A percentile compares a stretch with the other conserved stretches of the same genome.
These are phyloP conservation scores for Drosophila pandora DNA, from an alignment of 1,140 invertebrate species.

Conservation along the genomic window DNA sequence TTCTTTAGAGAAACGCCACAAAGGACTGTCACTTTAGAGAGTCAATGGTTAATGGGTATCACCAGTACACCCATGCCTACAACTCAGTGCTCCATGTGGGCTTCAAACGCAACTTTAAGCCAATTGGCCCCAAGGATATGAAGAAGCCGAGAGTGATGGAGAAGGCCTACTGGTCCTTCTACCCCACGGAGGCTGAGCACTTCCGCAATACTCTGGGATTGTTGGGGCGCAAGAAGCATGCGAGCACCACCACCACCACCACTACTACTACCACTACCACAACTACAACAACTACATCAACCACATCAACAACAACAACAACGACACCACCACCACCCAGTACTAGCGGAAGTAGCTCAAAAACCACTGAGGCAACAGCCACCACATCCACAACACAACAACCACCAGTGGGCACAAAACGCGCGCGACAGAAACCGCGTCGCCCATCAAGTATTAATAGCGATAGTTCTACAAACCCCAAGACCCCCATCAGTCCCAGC, in stretches of 20 bases:
- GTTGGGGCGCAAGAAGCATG: not conserved
- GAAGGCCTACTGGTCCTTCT: conserved; percentile 60
- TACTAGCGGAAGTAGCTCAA: conserved; percentile 38
- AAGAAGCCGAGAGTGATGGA: conserved; percentile 34
- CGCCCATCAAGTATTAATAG: conserved; percentile 78
- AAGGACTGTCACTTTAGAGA: conserved; percentile 78
- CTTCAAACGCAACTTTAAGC: conserved; percentile 65
- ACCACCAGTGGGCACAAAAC: conserved; percentile 57
- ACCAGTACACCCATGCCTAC: conserved; percentile 60
- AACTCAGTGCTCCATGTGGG: conserved; percentile 64
- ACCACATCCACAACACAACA: conserved; percentile 49
- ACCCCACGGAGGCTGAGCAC: conserved; percentile 40
- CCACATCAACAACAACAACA: conserved; percentile 34
- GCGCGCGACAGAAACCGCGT: conserved; percentile 43
- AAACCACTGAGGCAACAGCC: conserved; percentile 29
- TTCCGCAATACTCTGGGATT: conserved; percentile 25
- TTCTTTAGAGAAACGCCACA: conserved; percentile 72
- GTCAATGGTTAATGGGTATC: conserved; percentile 62
- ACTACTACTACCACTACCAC: conserved; percentile 29
- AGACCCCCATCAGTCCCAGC: conserved; percentile 36
- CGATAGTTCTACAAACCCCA: conserved; percentile 58
- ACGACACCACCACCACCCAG: conserved; percentile 34
- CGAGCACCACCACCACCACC: conserved; percentile 9
- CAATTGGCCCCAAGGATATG: conserved; percentile 63
- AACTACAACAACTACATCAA: conserved; percentile 37